Conservation (phyloP, 2,888 invertebrate genomes). For the Ormyrus thymus region DNA sequence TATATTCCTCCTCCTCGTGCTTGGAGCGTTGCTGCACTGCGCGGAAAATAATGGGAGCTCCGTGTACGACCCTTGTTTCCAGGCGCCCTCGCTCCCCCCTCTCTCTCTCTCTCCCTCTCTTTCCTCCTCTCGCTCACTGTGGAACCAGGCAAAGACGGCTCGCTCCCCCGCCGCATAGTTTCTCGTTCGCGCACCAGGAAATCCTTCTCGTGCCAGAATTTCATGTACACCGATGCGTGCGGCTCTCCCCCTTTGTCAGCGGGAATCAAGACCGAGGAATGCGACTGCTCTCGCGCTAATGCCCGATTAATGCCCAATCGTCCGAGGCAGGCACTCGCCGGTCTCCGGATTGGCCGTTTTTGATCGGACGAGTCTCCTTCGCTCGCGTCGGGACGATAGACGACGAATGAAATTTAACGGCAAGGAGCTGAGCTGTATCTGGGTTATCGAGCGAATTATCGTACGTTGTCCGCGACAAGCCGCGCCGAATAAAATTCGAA, state of each 20-base stretch:
- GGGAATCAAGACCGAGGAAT: too few species aligned
- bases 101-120: slow-evolving; percentile 15
- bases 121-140: neutral
- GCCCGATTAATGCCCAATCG: too few species aligned
- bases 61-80: slow-evolving; percentile 45
- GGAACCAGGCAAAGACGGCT: neutral
- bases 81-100: neutral
- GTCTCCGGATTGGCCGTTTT: too few species aligned
- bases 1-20: neutral
- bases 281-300: too few species aligned
- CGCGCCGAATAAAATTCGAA: neutral
- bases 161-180: slow-evolving; percentile 36
- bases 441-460: slow-evolving; percentile 32
- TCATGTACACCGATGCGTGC: neutral
- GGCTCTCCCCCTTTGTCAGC: too few species aligned
- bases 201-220: slow-evolving; percentile 39
- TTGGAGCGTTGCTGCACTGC: neutral
- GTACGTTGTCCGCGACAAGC: slow-evolving; percentile 13
- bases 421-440: neutral
- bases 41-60: slow-evolving; percentile 40
- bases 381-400: neutral
- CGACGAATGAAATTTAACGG: slow-evolving; percentile 43
- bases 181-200: slow-evolving; percentile 30
- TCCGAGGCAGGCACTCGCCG: too few species aligned
- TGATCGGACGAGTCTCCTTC: too few species aligned